Conservation (phyloP, 2,113 vertebrate species). For the Micromys minutus region DNA sequence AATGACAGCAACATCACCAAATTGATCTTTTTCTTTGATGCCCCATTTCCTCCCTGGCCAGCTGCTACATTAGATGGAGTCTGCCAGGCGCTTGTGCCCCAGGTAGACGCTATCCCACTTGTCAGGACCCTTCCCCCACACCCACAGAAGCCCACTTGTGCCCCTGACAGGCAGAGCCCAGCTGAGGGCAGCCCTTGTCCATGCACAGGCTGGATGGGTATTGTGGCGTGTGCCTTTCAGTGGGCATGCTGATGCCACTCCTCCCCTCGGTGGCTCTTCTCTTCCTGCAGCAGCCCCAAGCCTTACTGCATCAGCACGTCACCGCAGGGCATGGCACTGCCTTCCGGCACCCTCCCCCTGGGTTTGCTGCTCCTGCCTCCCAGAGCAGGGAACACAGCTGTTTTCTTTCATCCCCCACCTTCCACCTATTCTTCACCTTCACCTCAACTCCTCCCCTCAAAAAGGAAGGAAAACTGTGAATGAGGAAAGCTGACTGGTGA, state of each 20-base stretch:
- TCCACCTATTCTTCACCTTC: not conserved
- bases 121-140: slow-evolving; percentile 8
- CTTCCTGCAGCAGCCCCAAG: not conserved
- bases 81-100: not conserved
- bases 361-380: slow-evolving; percentile 24
- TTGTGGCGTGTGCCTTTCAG: too few relatives aligned
- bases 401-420: not conserved
- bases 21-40: slow-evolving; percentile 67
- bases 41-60: slow-evolving; percentile 53
- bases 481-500: slow-evolving; percentile 68
- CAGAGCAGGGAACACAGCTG: not conserved
- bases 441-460: slow-evolving; percentile 27
- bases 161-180: not conserved
- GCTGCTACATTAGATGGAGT: slow-evolving; percentile 63
- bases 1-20: slow-evolving; percentile 77
- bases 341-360: not conserved
- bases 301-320: not conserved
- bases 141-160: not conserved
- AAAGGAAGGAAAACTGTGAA: slow-evolving; percentile 78
- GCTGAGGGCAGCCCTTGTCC: not conserved
- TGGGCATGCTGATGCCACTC: not conserved
- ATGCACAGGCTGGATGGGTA: not conserved
- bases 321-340: not conserved
- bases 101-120: slow-evolving; percentile 47
- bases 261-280: not conserved